Conservation (phyloP, 2,797 vertebrate species). For the Diplodus sargus region DNA sequence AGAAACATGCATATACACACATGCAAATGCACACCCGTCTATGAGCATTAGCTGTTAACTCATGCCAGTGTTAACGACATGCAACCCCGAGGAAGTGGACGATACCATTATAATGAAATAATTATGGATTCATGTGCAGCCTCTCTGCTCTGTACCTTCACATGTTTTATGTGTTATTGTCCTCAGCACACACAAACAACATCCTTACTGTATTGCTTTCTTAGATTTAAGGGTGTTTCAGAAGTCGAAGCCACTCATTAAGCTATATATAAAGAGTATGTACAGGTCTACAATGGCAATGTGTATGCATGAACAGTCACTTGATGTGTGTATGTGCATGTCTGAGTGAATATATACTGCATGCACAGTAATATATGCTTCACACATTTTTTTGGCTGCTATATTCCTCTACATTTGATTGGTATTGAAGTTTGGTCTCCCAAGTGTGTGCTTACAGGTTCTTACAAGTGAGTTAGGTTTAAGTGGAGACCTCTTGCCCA, state of each 20-base stretch:
- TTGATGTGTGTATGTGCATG: neutral
- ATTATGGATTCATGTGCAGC: neutral
- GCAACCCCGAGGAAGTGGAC: neutral
- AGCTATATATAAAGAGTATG: neutral
- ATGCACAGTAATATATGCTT: too few relatives aligned
- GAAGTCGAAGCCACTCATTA: neutral
- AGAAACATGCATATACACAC: neutral
- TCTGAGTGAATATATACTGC: neutral
- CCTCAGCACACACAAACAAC: too few relatives aligned
- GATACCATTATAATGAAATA: conserved; percentile 9
- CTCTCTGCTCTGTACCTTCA: neutral
- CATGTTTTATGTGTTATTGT: neutral
- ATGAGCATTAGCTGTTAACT: neutral
- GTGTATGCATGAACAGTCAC: too few relatives aligned
- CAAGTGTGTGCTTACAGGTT: conserved; percentile 53
- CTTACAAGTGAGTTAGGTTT: conserved; percentile 61
- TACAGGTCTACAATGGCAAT: too few relatives aligned
- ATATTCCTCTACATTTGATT: conserved; percentile 56
- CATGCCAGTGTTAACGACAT: conserved; percentile 10
- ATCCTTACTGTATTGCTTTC: too few relatives aligned
- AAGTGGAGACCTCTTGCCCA: conserved; percentile 52
- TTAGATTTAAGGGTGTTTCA: too few relatives aligned
- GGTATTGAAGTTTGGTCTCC: conserved; percentile 53
- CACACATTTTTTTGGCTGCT: neutral
- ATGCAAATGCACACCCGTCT: neutral